Percentiles rank a stretch among this genome's conserved stretches.
Conservation (phyloP, 2,113 vertebrate species). For the Alligator sinensis region DNA sequence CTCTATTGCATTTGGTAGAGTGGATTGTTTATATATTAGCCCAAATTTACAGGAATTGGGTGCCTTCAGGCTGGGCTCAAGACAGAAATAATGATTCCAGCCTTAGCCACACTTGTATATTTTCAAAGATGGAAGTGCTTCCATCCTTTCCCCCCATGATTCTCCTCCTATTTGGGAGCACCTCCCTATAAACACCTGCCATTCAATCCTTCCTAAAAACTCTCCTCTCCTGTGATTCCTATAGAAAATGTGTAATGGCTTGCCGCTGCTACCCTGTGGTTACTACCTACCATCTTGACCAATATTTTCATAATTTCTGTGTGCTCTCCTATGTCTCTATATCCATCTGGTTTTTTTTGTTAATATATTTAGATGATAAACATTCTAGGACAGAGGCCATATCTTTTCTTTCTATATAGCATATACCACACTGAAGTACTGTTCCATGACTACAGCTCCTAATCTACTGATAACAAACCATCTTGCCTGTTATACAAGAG, state of each 20-base stretch:
- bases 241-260: background rate
- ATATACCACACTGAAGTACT: too few relatives aligned
- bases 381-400: too few relatives aligned
- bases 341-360: too few relatives aligned
- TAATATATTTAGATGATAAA: too few relatives aligned
- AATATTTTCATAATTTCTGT: too few relatives aligned
- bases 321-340: too few relatives aligned
- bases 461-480: too few relatives aligned
- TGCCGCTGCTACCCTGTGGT: too few relatives aligned
- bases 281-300: too few relatives aligned
- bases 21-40: background rate
- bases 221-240: background rate
- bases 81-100: background rate
- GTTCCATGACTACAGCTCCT: too few relatives aligned
- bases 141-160: background rate
- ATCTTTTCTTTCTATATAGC: too few relatives aligned
- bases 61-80: background rate
- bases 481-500: too few relatives aligned
- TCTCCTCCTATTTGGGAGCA: background rate
- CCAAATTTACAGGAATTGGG: background rate
- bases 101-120: background rate
- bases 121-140: background rate
- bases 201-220: background rate
- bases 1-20: background rate
- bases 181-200: background rate